A percentile compares a stretch with the other conserved stretches of the same genome.
Evolutionary conservation across 2,113 vertebrate genomes (phyloP).

Genomic region (Rhipidura dahli): DNA sequence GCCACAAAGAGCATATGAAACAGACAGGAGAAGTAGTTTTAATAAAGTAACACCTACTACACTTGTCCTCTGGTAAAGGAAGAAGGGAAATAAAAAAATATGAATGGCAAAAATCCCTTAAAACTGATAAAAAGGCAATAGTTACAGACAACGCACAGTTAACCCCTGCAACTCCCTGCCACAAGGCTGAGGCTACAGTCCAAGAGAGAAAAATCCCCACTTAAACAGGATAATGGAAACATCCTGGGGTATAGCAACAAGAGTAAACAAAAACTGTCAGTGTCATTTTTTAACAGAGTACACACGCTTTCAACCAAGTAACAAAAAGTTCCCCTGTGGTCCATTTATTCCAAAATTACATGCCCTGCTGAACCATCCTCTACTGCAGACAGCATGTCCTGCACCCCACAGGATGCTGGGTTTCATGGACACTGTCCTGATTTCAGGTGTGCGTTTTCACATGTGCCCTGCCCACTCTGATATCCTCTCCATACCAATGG

Average conservation of each 20-base stretch:
- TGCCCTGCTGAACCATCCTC: not conserved
- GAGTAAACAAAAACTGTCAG: not conserved
- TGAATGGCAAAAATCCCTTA: not conserved
- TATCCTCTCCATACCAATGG: not conserved
- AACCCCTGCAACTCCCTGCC: not conserved
- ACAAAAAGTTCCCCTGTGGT: not conserved
- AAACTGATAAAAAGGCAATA: not conserved
- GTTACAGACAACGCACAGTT: not conserved
- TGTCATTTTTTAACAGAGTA: constrained; percentile 11
- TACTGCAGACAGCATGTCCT: not conserved
- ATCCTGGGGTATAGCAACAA: not conserved
- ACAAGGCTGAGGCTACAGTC: not conserved
- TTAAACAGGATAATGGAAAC: constrained; percentile 14
- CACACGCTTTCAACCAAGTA: not conserved
- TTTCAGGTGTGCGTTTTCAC: not conserved
- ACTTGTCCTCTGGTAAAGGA: not conserved
- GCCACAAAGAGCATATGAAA: not conserved
- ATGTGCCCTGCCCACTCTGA: not conserved
- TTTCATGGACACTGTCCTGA: not conserved
- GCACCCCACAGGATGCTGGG: not conserved
- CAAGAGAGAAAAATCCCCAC: not conserved
- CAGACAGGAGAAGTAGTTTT: not conserved
- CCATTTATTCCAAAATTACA: not conserved
- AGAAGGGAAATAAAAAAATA: not conserved
- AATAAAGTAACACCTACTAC: not conserved